Evolutionary conservation across 2,888 invertebrate genomes (phyloP).

Genomic region (Ommatoiulus sabulosus): DNA sequence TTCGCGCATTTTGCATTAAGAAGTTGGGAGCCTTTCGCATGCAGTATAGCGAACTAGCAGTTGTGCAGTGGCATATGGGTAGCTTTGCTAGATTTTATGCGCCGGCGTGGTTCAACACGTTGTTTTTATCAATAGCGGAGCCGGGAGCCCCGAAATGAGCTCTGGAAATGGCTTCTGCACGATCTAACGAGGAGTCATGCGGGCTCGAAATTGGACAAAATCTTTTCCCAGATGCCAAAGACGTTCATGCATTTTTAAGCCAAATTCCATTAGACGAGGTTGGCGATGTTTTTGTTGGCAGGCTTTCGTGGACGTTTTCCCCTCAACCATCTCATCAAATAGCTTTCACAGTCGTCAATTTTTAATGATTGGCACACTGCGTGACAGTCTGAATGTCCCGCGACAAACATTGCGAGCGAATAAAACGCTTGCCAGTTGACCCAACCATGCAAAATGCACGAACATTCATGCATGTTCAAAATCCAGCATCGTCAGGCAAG

Average conservation of each 20-base stretch:
- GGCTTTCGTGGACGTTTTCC: conserved; percentile 21
- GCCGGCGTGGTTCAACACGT: conserved; percentile 23
- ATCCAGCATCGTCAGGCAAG: background rate
- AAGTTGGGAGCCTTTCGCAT: background rate
- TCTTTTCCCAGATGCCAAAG: conserved; percentile 32
- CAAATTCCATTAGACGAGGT: conserved; percentile 17
- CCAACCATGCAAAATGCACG: background rate
- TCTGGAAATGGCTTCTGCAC: conserved; percentile 30
- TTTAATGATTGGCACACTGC: conserved; percentile 36
- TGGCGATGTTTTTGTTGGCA: background rate
- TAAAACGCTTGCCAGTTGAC: conserved; percentile 10
- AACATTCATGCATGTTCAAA: conserved; percentile 30
- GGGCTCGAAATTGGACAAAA: conserved; percentile 48
- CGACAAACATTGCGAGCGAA: background rate
- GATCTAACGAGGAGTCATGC: conserved; percentile 35
- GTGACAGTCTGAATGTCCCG: conserved; percentile 17
- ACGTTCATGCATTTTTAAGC: conserved; percentile 36
- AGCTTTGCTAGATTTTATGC: background rate
- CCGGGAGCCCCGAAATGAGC: background rate
- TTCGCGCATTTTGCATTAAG: conserved; percentile 50
- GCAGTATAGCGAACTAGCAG: background rate
- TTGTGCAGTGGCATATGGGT: background rate
- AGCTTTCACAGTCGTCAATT: conserved; percentile 48
- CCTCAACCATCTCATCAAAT: conserved; percentile 47
- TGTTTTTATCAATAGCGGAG: conserved; percentile 27